Evolutionary conservation across 2,797 vertebrate species (phyloP).

Genomic region (Neosilurus mollespiculum): DNA sequence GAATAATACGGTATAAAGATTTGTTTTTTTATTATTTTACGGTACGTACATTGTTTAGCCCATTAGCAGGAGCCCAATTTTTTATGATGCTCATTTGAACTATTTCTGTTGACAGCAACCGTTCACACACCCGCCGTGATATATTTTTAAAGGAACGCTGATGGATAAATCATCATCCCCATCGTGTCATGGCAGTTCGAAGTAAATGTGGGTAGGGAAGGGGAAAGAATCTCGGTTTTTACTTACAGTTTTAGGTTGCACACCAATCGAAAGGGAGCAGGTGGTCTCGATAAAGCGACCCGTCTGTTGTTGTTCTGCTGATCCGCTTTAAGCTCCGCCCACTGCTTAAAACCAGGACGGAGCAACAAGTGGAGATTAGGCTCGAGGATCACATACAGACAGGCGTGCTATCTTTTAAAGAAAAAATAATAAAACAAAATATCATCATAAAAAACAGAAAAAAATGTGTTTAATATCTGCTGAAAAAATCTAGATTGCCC

Average conservation of each 20-base stretch:
- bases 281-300: conserved; percentile 60
- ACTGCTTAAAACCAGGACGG: conserved; percentile 47
- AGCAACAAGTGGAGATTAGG: conserved; percentile 66
- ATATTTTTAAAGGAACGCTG: background rate
- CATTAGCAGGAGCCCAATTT: background rate
- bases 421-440: background rate
- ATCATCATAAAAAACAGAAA: background rate
- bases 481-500: background rate
- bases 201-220: background rate
- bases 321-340: conserved; percentile 68
- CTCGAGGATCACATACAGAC: background rate
- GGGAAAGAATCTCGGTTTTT: conserved; percentile 43
- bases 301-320: conserved; percentile 58
- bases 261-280: conserved; percentile 60
- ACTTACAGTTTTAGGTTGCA: conserved; percentile 67
- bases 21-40: background rate
- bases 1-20: background rate
- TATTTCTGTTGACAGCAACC: background rate
- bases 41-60: background rate
- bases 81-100: background rate
- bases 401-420: background rate
- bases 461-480: background rate
- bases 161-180: background rate
- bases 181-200: background rate
- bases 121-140: background rate